Base-by-base conservation (phyloP, 1,140 invertebrate species). In the Cherax quadricarinatus region DNA sequence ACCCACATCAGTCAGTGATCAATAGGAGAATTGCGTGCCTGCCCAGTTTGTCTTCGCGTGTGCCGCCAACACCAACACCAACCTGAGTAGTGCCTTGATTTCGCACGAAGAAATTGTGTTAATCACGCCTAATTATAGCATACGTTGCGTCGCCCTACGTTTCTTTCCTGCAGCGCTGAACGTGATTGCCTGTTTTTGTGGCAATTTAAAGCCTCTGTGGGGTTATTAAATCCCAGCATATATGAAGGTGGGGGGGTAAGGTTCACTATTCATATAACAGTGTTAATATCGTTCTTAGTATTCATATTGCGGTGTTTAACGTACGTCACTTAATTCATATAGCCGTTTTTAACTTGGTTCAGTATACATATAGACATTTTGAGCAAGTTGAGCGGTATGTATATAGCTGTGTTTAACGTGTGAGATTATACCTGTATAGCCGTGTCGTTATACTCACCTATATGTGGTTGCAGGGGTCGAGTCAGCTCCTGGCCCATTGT, bases 91-190 rank as follows among this genome's bases (percentile, higher is more conserved):
- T 75, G 48, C 75, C 75, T 78, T 30, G 48, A 87, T 87, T 87
- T 87, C 86, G 51, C 86, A 87, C 86, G 86, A 87, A 87, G 86
- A 53, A 78, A 87, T 48, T 49, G 79, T 51, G 70, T 87, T 87
- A 87, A 87, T 87, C 86, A 78, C 53, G 7, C 75, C 24, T 87
- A 87, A 87, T 87, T 78, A 87, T 78, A 87, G n/a, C 30, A 48
- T 57, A 12, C 30, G 14, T 66, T 49, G 41, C 30, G 30, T 21
- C n/a, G 62, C 60, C 30, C 83, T 16, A 5, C 60, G 41, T 66
- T 70, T 60, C 81, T 48, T 21, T 70, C 24, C 14, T 84, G 82
- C 21, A n/a, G 48, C 21, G 14, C 53, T 57, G 4, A 12, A 12
- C 53, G 51, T 84, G 82, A 84, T 84, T 84, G 82, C 53, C 82